Conservation (phyloP, 2,888 invertebrate genomes). For the Kryphioiulus occultus region DNA sequence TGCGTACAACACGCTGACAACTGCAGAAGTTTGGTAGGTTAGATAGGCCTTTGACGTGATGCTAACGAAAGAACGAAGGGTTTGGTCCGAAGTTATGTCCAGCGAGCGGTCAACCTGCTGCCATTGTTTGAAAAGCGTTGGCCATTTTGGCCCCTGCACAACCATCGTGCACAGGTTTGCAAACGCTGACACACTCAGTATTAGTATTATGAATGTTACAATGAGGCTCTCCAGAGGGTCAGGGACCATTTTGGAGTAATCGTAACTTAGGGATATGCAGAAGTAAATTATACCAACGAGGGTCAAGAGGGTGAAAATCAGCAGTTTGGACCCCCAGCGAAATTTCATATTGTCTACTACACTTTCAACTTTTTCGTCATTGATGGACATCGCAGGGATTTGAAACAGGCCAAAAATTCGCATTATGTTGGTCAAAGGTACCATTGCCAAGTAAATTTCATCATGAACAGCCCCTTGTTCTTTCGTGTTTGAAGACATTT, state of each 20-base stretch:
- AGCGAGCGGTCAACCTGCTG: neutral
- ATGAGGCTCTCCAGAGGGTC: neutral
- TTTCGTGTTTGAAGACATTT: neutral
- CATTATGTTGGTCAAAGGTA: neutral
- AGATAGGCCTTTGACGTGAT: neutral
- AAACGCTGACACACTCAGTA: neutral
- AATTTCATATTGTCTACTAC: neutral
- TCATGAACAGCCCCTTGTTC: neutral
- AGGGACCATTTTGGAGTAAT: neutral
- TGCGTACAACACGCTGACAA: neutral
- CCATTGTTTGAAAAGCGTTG: neutral
- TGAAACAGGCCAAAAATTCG: neutral
- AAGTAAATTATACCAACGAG: neutral
- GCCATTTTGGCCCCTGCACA: neutral
- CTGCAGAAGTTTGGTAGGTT: neutral
- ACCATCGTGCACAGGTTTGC: neutral
- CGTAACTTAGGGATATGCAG: neutral
- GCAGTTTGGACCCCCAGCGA: neutral
- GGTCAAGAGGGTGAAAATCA: neutral
- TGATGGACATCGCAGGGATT: neutral
- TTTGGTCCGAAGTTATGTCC: neutral
- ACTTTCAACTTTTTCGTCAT: neutral
- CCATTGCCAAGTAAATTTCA: neutral
- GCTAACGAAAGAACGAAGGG: neutral
- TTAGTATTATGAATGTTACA: neutral